Conservation (phyloP, 92 coral and sea anemone species). For the Bergia sp. region DNA sequence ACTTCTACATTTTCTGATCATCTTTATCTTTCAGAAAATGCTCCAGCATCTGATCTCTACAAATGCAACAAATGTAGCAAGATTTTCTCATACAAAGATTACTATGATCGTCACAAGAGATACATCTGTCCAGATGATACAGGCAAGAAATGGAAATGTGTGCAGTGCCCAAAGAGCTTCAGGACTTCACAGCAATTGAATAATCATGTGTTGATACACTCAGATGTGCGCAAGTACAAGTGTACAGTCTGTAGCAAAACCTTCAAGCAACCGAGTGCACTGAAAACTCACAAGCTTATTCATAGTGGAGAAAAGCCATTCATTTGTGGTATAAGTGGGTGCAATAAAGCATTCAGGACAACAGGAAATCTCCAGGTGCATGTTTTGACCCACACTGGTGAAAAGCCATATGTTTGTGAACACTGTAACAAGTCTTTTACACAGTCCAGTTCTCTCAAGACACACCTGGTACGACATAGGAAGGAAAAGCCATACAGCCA, state of each 20-base stretch:
- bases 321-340: slow-evolving; percentile 11
- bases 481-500: slow-evolving; percentile 31
- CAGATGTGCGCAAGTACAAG: slow-evolving; percentile 39
- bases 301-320: slow-evolving; percentile 39
- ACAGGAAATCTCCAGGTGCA: slow-evolving; percentile 40
- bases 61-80: slow-evolving; percentile 56
- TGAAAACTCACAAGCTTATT: slow-evolving; percentile 34
- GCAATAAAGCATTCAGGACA: slow-evolving; percentile 36
- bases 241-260: slow-evolving; percentile 27
- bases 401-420: slow-evolving; percentile 35
- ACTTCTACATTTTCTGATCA: no score
- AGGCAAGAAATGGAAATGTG: slow-evolving; percentile 46
- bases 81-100: slow-evolving; percentile 60
- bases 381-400: slow-evolving; percentile 38
- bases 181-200: slow-evolving; percentile 33
- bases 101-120: slow-evolving; percentile 59
- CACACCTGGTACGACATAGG: slow-evolving; percentile 26
- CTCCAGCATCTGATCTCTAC: background rate
- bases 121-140: slow-evolving; percentile 63
- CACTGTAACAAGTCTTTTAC: slow-evolving; percentile 37
- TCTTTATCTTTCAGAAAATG: background rate
- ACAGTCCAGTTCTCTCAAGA: slow-evolving; percentile 39
- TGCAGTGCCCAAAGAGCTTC: slow-evolving; percentile 31
- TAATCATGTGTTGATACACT: slow-evolving; percentile 34
- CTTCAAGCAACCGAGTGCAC: slow-evolving; percentile 36